A percentile compares a stretch with the other conserved stretches of the same genome.
These are phyloP conservation scores for Drosophila lowei DNA, from an alignment of 1,140 invertebrate species.

Conservation along the genomic window DNA sequence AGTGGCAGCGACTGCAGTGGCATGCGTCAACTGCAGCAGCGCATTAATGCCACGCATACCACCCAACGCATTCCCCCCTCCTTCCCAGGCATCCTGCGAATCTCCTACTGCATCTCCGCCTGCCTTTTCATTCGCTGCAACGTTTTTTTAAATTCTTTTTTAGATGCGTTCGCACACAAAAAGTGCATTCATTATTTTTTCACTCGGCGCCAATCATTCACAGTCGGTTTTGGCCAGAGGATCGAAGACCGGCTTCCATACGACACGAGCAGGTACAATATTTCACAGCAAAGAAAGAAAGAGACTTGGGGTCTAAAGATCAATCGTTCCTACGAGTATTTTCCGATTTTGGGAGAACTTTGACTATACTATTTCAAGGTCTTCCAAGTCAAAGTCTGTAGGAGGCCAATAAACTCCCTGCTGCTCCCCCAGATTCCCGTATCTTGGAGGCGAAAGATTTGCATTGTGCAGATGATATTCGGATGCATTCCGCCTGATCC, in stretches of 20 bases:
- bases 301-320: too few species aligned
- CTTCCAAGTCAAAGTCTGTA: too few species aligned
- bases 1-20: constrained; percentile 8
- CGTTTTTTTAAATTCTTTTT: constrained; percentile 56
- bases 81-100: neutral
- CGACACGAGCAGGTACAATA: too few species aligned
- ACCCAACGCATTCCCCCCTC: neutral
- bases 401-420: too few species aligned
- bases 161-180: constrained; percentile 54
- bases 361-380: too few species aligned
- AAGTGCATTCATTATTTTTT: constrained; percentile 44
- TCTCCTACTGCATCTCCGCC: constrained; percentile 35
- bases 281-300: neutral
- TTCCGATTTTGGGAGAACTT: too few species aligned
- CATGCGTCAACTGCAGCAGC: constrained; percentile 6
- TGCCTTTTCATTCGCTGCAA: constrained; percentile 43
- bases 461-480: constrained; percentile 1
- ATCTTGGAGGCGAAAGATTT: too few species aligned
- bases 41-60: constrained; percentile 24
- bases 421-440: too few species aligned
- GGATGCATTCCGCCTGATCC: neutral
- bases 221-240: neutral
- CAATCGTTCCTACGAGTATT: too few species aligned
- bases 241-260: too few species aligned
- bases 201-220: constrained; percentile 39